A percentile compares a stretch with the other conserved stretches of the same genome.
These are phyloP conservation scores for human DNA, from an alignment of 2,113 vertebrate species.

Conservation along the genomic window DNA sequence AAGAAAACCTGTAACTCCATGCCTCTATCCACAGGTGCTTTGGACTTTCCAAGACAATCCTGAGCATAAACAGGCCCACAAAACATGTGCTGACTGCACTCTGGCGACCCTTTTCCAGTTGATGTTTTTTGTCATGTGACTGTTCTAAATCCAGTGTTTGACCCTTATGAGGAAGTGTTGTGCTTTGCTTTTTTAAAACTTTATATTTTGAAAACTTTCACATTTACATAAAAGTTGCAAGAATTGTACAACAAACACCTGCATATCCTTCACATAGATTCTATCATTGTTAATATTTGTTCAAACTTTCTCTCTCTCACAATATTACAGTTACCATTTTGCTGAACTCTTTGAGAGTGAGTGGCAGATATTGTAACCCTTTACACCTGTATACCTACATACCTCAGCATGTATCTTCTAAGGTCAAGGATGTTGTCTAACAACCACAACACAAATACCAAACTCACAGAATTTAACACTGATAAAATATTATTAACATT, in stretches of 20 bases:
- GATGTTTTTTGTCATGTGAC: background rate
- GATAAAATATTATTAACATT: background rate
- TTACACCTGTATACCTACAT: background rate
- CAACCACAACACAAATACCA: background rate
- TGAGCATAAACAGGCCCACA: slow-evolving; percentile 46
- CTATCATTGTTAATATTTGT: background rate
- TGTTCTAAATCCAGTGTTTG: slow-evolving; percentile 10
- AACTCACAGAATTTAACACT: background rate
- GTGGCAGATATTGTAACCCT: background rate
- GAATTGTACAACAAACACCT: background rate
- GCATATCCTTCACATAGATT: background rate
- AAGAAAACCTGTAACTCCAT: background rate
- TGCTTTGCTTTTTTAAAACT: background rate
- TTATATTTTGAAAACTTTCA: slow-evolving; percentile 36
- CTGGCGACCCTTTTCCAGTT: background rate
- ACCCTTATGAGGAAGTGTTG: background rate
- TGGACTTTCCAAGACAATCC: slow-evolving; percentile 17
- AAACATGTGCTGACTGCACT: background rate
- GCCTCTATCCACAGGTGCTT: slow-evolving; percentile 58
- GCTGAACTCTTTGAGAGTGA: background rate
- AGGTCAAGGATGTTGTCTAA: background rate
- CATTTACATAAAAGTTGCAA: background rate
- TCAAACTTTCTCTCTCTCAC: background rate
- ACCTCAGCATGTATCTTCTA: background rate
- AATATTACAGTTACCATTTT: background rate